Evolutionary conservation across 2,113 vertebrate genomes (phyloP).

Genomic region (Engystomops pustulosus): DNA sequence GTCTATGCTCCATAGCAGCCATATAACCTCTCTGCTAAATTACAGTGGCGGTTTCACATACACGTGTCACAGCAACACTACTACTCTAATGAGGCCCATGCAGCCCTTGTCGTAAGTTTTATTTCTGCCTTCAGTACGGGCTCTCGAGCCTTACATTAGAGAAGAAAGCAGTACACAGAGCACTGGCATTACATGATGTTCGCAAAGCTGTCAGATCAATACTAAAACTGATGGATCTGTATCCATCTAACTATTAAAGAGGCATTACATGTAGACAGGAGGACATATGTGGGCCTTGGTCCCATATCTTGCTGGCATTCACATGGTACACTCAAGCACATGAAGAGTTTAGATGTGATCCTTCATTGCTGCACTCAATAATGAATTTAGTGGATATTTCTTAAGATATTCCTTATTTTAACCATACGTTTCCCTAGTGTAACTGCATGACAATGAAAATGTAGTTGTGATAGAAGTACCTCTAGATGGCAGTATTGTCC

Average conservation of each 20-base stretch:
- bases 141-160: not conserved
- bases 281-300: not conserved
- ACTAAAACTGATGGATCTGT: not conserved
- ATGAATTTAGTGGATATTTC: not conserved
- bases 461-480: not conserved
- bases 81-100: not conserved
- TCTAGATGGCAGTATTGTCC: slow-evolving; percentile 54
- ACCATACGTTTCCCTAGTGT: not conserved
- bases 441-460: not conserved
- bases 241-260: not conserved
- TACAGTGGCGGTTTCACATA: not conserved
- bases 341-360: not conserved
- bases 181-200: not conserved
- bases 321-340: not conserved
- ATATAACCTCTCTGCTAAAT: not conserved
- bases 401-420: not conserved
- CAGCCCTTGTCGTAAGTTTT: not conserved
- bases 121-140: not conserved
- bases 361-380: not conserved
- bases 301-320: not conserved
- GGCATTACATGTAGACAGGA: not conserved
- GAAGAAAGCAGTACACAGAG: not conserved
- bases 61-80: not conserved
- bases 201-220: not conserved
- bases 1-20: not conserved